Conservation (phyloP, 2,888 invertebrate genomes). For the Plebejus anna region DNA sequence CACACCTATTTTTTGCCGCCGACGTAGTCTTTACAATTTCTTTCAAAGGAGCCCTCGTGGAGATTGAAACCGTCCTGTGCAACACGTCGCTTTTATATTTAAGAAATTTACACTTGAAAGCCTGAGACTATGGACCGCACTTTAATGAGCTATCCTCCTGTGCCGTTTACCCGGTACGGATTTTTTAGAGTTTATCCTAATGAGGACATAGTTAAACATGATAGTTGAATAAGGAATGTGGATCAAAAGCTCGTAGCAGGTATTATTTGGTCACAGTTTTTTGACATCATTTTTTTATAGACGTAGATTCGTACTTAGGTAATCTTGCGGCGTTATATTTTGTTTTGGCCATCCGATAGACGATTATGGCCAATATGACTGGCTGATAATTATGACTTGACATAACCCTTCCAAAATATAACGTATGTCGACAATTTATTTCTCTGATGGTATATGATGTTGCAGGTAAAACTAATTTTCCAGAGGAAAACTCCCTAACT, state of each 20-base stretch:
- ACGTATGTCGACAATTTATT: neutral
- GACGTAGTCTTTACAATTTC: slow-evolving; percentile 60
- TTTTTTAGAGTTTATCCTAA: slow-evolving; percentile 1
- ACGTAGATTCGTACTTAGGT: too few species aligned
- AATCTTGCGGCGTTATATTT: too few species aligned
- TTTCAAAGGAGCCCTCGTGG: slow-evolving; percentile 59
- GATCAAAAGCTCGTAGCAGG: neutral
- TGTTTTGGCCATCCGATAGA: neutral
- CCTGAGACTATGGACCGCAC: slow-evolving; percentile 19
- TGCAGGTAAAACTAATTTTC: neutral
- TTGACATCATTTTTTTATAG: too few species aligned
- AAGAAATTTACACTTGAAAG: slow-evolving; percentile 38
- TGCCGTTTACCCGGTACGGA: neutral
- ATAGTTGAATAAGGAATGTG: neutral
- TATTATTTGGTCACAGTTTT: too few species aligned
- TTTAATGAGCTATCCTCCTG: slow-evolving; percentile 8
- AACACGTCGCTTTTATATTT: slow-evolving; percentile 39
- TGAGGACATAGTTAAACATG: neutral
- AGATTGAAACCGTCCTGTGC: slow-evolving; percentile 56
- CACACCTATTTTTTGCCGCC: slow-evolving; percentile 67
- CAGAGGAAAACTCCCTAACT: neutral
- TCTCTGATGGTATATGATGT: neutral
- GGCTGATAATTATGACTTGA: too few species aligned
- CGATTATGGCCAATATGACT: too few species aligned
- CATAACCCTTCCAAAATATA: too few species aligned